Conservation (phyloP, 1,140 invertebrate species). For the Pomacea maculata region DNA sequence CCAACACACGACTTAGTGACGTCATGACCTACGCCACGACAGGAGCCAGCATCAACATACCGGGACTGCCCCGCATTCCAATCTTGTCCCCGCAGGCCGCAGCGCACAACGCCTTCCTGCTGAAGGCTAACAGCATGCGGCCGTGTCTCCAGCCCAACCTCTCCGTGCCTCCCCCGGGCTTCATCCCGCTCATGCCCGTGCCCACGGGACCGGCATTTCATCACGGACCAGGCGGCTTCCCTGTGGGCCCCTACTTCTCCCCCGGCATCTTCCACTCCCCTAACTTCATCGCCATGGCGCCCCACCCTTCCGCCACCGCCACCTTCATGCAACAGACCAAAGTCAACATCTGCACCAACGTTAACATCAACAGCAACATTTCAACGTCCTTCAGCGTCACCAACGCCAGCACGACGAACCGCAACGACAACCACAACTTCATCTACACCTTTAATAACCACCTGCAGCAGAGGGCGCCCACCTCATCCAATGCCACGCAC, state of each 20-base stretch:
- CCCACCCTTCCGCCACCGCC: neutral
- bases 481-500: neutral
- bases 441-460: neutral
- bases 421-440: constrained; percentile 11
- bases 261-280: constrained; percentile 19
- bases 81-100: constrained; percentile 21
- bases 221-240: constrained; percentile 16
- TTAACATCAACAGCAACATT: constrained; percentile 23
- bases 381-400: constrained; percentile 22
- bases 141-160: constrained; percentile 25
- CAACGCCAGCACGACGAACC: neutral
- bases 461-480: neutral
- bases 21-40: constrained; percentile 24
- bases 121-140: constrained; percentile 21
- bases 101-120: constrained; percentile 21
- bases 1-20: constrained; percentile 20
- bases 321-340: constrained; percentile 26
- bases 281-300: constrained; percentile 23
- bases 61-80: constrained; percentile 16
- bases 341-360: constrained; percentile 25
- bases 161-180: constrained; percentile 20
- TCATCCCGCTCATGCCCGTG: constrained; percentile 21
- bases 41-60: constrained; percentile 24
- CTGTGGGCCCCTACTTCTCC: constrained; percentile 3
- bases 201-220: constrained; percentile 16